phyloP scores from a whole-genome alignment of 2,797 vertebrate species.

The Crossoptilon crossoptilon region DNA sequence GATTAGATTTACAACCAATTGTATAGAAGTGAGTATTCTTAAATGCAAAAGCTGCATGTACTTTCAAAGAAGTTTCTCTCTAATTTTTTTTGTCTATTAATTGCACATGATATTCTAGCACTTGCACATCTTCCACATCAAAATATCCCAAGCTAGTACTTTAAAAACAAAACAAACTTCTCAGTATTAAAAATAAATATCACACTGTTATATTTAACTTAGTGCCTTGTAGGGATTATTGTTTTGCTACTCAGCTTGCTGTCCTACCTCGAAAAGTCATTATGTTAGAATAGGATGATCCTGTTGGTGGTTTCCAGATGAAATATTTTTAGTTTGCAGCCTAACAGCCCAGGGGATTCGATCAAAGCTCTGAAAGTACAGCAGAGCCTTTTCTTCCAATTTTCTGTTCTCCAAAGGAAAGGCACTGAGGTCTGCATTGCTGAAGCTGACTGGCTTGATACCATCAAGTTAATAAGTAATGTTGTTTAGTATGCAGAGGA shows the following conservation, averaged over 20 bases:
- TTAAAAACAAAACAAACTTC: slow-evolving; percentile 27
- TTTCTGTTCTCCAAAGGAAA: neutral
- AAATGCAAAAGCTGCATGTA: neutral
- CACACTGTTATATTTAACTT: slow-evolving; percentile 37
- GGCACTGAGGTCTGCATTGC: neutral
- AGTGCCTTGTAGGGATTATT: slow-evolving; percentile 28
- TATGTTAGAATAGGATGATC: slow-evolving; percentile 33
- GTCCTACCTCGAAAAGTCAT: neutral
- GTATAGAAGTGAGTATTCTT: neutral
- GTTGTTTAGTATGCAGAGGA: slow-evolving; percentile 22
- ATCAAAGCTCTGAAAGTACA: slow-evolving; percentile 17
- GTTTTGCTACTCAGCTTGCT: slow-evolving; percentile 5
- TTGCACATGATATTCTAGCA: neutral
- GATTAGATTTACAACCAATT: neutral
- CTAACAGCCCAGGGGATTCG: neutral
- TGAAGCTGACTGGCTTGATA: neutral
- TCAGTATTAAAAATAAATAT: slow-evolving; percentile 15
- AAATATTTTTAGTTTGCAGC: neutral
- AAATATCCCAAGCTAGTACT: slow-evolving; percentile 13
- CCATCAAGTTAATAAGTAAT: slow-evolving; percentile 21
- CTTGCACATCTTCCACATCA: neutral
- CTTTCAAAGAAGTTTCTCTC: neutral
- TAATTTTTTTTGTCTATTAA: neutral
- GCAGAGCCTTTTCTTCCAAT: neutral
- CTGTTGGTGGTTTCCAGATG: neutral